These are phyloP conservation scores for Scaptomyza tumidula DNA, from an alignment of 2,888 invertebrate species.

Conservation along the genomic window DNA sequence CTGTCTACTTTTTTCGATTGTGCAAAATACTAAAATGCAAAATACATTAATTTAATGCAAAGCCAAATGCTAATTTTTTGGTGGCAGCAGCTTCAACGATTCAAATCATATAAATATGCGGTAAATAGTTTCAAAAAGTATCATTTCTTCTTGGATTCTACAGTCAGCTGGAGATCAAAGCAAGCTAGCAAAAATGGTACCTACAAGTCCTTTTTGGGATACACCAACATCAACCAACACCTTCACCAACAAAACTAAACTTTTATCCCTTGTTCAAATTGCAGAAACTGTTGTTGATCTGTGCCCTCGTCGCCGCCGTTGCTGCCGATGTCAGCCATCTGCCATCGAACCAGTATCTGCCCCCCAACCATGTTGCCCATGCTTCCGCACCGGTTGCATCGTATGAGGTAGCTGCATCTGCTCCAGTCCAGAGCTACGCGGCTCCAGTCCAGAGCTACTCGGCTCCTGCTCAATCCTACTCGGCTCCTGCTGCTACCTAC, in stretches of 20 bases:
- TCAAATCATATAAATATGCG: constrained; percentile 81
- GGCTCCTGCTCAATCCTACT: constrained; percentile 20
- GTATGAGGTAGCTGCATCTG: constrained; percentile 50
- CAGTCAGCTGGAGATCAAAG: constrained; percentile 67
- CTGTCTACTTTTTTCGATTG: constrained; percentile 41
- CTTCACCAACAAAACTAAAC: not conserved
- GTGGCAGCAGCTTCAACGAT: constrained; percentile 50
- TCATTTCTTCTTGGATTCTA: constrained; percentile 80
- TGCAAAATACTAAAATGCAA: constrained; percentile 51
- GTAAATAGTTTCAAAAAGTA: constrained; percentile 48
- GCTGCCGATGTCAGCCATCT: constrained; percentile 81
- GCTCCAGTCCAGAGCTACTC: constrained; percentile 47
- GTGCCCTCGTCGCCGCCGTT: constrained; percentile 77
- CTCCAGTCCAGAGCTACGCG: constrained; percentile 52
- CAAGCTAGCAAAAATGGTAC: constrained; percentile 76
- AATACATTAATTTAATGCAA: constrained; percentile 76
- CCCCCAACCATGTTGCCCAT: constrained; percentile 57
- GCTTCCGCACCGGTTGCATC: constrained; percentile 56
- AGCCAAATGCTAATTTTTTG: constrained; percentile 72
- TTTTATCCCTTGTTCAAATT: constrained; percentile 26
- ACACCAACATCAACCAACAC: not conserved
- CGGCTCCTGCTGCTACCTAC: constrained; percentile 43
- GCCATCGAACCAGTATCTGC: constrained; percentile 78
- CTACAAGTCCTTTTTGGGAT: constrained; percentile 22
- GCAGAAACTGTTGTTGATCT: constrained; percentile 79